Conservation (phyloP, 2,797 vertebrate genomes). For the Mallotus villosus region DNA sequence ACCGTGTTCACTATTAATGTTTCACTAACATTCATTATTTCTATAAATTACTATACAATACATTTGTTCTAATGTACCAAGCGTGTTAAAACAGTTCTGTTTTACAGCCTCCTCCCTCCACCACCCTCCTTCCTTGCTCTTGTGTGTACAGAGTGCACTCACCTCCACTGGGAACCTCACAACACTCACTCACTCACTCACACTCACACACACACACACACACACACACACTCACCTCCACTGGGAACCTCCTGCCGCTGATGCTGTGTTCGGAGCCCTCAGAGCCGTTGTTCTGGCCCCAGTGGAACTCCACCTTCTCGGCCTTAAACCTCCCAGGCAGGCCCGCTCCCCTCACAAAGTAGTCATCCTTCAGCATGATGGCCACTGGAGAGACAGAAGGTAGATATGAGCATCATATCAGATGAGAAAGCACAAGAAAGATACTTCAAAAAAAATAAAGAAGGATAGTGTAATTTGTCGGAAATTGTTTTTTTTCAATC, state of each 20-base stretch:
- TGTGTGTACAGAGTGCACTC: constrained; percentile 45
- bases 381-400: constrained; percentile 77
- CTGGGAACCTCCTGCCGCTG: constrained; percentile 89
- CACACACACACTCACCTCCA: constrained; percentile 87
- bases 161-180: constrained; percentile 92
- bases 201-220: no score
- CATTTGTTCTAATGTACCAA: no score
- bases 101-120: no score
- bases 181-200: no score
- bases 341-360: constrained; percentile 91
- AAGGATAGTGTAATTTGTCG: neutral
- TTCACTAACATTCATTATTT: no score
- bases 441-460: neutral
- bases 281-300: constrained; percentile 93
- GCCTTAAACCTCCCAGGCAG: constrained; percentile 95
- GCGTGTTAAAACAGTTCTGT: no score
- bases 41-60: no score
- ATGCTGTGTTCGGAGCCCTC: constrained; percentile 95
- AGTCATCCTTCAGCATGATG: constrained; percentile 93
- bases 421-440: neutral
- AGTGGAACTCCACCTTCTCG: constrained; percentile 98
- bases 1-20: no score
- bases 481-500: neutral
- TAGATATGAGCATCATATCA: neutral
- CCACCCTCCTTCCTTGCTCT: no score